A percentile compares a stretch with the other conserved stretches of the same genome.
phyloP scores from a whole-genome alignment of 2,113 vertebrate genomes.

The Chaenogobius annularis region DNA sequence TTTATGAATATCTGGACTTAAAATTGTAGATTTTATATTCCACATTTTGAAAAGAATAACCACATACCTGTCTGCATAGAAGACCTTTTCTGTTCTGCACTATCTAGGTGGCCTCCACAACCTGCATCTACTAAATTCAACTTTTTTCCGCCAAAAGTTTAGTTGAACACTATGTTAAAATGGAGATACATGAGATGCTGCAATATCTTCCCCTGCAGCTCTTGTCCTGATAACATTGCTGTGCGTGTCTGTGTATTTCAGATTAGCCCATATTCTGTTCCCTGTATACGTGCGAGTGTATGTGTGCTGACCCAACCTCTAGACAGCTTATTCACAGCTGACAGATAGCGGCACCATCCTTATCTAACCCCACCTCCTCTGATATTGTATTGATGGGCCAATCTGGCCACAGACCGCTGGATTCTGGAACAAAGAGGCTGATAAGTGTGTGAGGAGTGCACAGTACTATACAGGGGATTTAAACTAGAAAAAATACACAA shows the following conservation, averaged over 20 bases:
- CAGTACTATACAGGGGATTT: slow-evolving; percentile 36
- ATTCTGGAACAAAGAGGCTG: slow-evolving; percentile 68
- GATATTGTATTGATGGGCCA: slow-evolving; percentile 75
- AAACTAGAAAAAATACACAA: slow-evolving; percentile 29
- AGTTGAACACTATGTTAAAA: slow-evolving; percentile 42
- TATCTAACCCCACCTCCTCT: slow-evolving; percentile 62
- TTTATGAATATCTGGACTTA: background rate
- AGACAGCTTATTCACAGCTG: slow-evolving; percentile 71
- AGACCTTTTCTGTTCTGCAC: background rate
- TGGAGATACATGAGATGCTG: slow-evolving; percentile 57
- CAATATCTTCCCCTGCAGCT: slow-evolving; percentile 50
- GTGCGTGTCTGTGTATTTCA: slow-evolving; percentile 36
- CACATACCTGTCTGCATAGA: background rate
- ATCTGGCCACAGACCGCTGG: slow-evolving; percentile 65
- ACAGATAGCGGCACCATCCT: slow-evolving; percentile 68
- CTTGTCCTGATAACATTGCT: slow-evolving; percentile 45
- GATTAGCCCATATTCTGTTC: slow-evolving; percentile 38
- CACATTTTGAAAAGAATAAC: background rate
- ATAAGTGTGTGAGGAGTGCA: slow-evolving; percentile 52
- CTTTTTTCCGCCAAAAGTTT: slow-evolving; percentile 48
- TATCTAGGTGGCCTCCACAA: background rate
- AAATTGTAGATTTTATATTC: background rate
- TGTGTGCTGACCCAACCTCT: slow-evolving; percentile 54
- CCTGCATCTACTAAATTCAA: slow-evolving; percentile 26
- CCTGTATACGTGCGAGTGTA: slow-evolving; percentile 36